Conservation (phyloP, 35 echinoderm and acorn worm genomes). For the Apostichopus japonicus region DNA sequence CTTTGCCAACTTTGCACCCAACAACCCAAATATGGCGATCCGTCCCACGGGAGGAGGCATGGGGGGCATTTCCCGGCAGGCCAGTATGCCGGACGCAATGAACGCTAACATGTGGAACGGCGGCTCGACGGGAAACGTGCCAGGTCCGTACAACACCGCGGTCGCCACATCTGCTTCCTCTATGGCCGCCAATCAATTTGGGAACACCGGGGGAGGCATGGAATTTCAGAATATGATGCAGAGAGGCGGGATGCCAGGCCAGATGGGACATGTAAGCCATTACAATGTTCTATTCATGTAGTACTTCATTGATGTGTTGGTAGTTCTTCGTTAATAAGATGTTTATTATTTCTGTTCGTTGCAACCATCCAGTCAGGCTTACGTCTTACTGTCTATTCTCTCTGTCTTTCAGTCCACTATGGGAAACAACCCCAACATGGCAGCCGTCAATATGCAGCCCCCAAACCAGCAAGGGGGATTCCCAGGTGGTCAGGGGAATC, state of each 20-base stretch:
- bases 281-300: too few species aligned
- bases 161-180: conserved; percentile 5
- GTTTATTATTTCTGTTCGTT: too few species aligned
- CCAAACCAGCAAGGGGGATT: conserved; percentile 61
- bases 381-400: neutral
- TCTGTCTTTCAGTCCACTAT: neutral
- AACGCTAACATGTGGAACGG: conserved; percentile 62
- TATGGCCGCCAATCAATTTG: neutral
- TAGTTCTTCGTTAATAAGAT: too few species aligned
- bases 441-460: conserved; percentile 30
- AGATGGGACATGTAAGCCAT: conserved; percentile 62
- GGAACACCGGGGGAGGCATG: conserved; percentile 35
- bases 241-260: conserved; percentile 11
- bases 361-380: too few species aligned
- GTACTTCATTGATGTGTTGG: too few species aligned
- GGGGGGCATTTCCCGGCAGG: conserved; percentile 33
- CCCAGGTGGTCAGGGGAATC: conserved; percentile 53
- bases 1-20: conserved; percentile 23
- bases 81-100: conserved; percentile 45
- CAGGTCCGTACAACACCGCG: conserved; percentile 37
- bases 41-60: neutral
- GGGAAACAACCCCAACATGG: conserved; percentile 42
- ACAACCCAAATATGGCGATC: conserved; percentile 54
- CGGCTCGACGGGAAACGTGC: conserved; percentile 17
- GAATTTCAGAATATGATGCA: conserved; percentile 56